Evolutionary conservation across 2,888 invertebrate species (phyloP).

Genomic region (Cecidostiba fungosa): DNA sequence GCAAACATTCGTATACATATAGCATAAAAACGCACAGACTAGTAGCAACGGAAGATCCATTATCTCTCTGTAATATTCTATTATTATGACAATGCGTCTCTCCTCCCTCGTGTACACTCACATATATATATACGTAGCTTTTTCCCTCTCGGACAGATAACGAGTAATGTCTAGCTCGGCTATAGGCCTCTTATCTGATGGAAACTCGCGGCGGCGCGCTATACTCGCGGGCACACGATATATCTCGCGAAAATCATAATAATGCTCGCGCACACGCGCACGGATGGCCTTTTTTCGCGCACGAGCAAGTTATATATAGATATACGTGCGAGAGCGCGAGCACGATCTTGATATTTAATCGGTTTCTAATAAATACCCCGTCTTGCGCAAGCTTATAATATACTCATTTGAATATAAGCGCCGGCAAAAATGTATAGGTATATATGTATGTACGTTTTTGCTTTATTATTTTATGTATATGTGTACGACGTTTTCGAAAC

Average conservation of each 20-base stretch:
- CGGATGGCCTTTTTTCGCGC: slow-evolving; percentile 17
- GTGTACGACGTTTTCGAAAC: too few relatives aligned
- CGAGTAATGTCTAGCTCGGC: slow-evolving; percentile 58
- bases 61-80: slow-evolving; percentile 58
- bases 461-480: background rate
- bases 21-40: background rate
- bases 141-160: slow-evolving; percentile 39
- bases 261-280: slow-evolving; percentile 35
- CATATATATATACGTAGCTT: background rate
- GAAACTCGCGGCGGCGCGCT: slow-evolving; percentile 30
- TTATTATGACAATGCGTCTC: slow-evolving; percentile 56
- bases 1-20: background rate
- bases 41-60: slow-evolving; percentile 47
- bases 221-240: slow-evolving; percentile 11
- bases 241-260: slow-evolving; percentile 55
- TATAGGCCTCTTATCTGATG: slow-evolving; percentile 51
- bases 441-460: background rate
- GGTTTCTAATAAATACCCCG: slow-evolving; percentile 57
- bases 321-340: background rate
- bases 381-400: slow-evolving; percentile 53
- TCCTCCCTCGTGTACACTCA: background rate
- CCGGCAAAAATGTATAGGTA: background rate
- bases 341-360: slow-evolving; percentile 58
- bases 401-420: slow-evolving; percentile 53
- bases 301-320: background rate